Evolutionary conservation across 2,797 vertebrate genomes (phyloP).

Genomic region (Nannoperca obscura): DNA sequence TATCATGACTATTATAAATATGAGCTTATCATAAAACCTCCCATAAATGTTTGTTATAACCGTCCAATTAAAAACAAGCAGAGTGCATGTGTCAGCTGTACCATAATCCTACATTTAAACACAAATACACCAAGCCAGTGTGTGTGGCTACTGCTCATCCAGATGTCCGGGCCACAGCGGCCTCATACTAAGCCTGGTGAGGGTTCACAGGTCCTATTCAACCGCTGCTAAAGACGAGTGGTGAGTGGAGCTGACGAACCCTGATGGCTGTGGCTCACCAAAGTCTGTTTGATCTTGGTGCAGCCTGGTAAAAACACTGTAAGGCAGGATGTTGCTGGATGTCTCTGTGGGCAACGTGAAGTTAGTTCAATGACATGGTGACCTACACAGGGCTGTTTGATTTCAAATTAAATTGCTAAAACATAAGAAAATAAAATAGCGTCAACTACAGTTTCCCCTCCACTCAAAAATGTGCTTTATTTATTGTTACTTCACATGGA

Average conservation of each 20-base stretch:
- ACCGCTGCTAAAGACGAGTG: conserved; percentile 36
- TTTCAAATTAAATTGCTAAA: background rate
- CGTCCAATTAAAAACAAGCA: conserved; percentile 4
- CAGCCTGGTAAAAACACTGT: conserved; percentile 26
- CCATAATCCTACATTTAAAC: background rate
- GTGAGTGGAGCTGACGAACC: conserved; percentile 33
- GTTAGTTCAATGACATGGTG: conserved; percentile 11
- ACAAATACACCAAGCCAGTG: conserved; percentile 3
- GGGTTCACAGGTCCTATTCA: conserved; percentile 29
- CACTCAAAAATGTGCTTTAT: background rate
- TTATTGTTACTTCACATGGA: background rate
- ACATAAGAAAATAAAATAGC: background rate
- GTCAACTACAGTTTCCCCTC: background rate
- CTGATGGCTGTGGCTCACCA: conserved; percentile 49
- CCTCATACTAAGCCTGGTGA: conserved; percentile 12
- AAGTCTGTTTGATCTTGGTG: conserved; percentile 36
- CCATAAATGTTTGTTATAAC: background rate
- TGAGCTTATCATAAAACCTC: background rate
- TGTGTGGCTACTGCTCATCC: conserved; percentile 3
- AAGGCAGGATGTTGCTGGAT: conserved; percentile 9
- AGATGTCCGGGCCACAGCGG: conserved; percentile 30
- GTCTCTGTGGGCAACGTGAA: conserved; percentile 7
- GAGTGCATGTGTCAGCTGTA: background rate
- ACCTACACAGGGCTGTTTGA: background rate
- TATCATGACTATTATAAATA: conserved; percentile 4